Conservation (phyloP, 1,140 invertebrate genomes). For the Chironomus tepperi region DNA sequence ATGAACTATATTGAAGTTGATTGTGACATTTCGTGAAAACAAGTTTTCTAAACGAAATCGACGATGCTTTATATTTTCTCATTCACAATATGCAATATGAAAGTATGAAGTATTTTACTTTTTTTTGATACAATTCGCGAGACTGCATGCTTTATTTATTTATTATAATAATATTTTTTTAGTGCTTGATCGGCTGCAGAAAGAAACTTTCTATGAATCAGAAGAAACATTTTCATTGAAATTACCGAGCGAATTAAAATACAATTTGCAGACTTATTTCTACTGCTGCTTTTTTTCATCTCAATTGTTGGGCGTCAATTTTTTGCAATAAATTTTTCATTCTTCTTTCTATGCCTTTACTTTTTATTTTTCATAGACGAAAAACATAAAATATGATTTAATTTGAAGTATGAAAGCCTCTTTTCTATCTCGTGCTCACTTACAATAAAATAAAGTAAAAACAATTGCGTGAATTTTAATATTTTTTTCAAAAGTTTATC, state of each 20-base stretch:
- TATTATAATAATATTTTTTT: too few relatives aligned
- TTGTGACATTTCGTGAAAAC: too few relatives aligned
- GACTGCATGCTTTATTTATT: too few relatives aligned
- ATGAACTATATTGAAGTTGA: too few relatives aligned
- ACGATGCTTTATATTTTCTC: too few relatives aligned
- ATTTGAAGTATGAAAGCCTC: too few relatives aligned
- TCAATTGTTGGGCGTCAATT: constrained; percentile 2
- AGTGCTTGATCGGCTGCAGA: neutral
- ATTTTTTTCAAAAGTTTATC: neutral
- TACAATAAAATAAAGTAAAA: neutral
- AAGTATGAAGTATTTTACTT: too few relatives aligned
- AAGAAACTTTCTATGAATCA: constrained; percentile 3
- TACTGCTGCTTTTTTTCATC: neutral
- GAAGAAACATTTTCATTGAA: neutral
- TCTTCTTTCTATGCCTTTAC: neutral
- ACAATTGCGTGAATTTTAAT: constrained; percentile 1
- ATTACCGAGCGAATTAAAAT: neutral
- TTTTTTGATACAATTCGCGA: too few relatives aligned
- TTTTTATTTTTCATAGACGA: too few relatives aligned
- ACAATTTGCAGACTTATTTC: constrained; percentile 12
- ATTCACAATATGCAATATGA: too few relatives aligned
- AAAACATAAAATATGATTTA: too few relatives aligned
- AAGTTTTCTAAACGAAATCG: too few relatives aligned
- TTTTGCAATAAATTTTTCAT: neutral
- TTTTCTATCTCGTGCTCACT: neutral